A percentile compares a stretch with the other conserved stretches of the same genome.
Evolutionary conservation across 2,113 vertebrate genomes (phyloP).

Genomic region (Myocastor coypus): DNA sequence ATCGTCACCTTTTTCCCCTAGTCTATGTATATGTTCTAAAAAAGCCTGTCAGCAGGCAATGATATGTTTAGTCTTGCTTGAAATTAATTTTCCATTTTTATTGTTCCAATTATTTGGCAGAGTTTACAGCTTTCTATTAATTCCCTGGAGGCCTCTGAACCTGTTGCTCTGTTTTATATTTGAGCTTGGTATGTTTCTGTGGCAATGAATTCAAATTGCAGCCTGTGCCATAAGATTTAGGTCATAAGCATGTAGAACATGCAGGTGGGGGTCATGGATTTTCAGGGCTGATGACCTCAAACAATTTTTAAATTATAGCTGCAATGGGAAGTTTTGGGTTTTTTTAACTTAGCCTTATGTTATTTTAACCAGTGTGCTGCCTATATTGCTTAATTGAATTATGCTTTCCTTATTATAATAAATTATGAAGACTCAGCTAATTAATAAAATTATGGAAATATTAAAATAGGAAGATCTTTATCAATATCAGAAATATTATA

Average conservation of each 20-base stretch:
- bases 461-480: neutral
- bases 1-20: slow-evolving; percentile 42
- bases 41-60: slow-evolving; percentile 63
- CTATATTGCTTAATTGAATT: slow-evolving; percentile 45
- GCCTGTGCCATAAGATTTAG: slow-evolving; percentile 19
- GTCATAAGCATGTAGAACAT: neutral
- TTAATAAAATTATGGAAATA: slow-evolving; percentile 34
- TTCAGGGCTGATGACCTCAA: neutral
- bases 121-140: slow-evolving; percentile 71
- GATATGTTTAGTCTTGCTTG: slow-evolving; percentile 72
- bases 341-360: neutral
- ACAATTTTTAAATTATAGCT: slow-evolving; percentile 18
- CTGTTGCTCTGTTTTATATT: slow-evolving; percentile 65
- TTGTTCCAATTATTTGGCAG: slow-evolving; percentile 69
- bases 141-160: slow-evolving; percentile 60
- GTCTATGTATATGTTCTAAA: slow-evolving; percentile 33
- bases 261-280: neutral
- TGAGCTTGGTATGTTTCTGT: slow-evolving; percentile 65
- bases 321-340: neutral
- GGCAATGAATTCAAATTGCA: slow-evolving; percentile 49
- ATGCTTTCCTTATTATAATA: slow-evolving; percentile 37
- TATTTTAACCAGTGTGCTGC: neutral
- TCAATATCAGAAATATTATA: too few species aligned
- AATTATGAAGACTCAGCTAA: slow-evolving; percentile 6
- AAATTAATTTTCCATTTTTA: slow-evolving; percentile 69